Conservation (phyloP, 2,888 invertebrate species). For the Leptinotarsa peninsularis region DNA sequence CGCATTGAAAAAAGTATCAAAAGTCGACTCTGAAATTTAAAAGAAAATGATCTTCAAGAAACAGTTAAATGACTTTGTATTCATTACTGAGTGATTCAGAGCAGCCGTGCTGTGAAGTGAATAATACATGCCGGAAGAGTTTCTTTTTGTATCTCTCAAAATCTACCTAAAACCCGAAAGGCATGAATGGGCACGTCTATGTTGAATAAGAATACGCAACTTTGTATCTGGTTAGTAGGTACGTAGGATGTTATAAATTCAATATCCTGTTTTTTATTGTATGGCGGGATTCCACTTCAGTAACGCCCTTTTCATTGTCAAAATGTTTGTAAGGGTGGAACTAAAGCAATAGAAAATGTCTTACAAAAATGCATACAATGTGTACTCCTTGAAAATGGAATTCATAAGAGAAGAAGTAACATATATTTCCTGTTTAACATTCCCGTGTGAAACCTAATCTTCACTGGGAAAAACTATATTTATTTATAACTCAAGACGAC, state of each 20-base stretch:
- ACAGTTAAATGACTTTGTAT: too few species aligned
- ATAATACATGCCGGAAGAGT: constrained; percentile 4
- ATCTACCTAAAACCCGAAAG: background rate
- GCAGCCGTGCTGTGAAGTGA: background rate
- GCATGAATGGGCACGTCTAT: constrained; percentile 1
- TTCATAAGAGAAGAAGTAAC: too few species aligned
- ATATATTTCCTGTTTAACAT: too few species aligned
- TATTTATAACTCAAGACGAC: too few species aligned
- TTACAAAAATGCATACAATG: background rate
- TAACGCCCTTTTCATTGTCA: background rate
- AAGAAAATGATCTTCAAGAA: too few species aligned
- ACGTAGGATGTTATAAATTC: constrained; percentile 4
- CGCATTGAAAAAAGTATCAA: too few species aligned
- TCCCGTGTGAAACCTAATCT: too few species aligned
- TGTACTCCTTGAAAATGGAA: background rate
- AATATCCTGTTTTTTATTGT: constrained; percentile 19
- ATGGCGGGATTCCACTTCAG: background rate
- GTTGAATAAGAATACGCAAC: constrained; percentile 8
- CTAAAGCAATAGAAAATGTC: background rate
- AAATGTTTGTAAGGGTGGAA: background rate
- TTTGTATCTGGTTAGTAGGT: constrained; percentile 2
- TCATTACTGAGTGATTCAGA: background rate
- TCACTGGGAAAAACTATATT: too few species aligned
- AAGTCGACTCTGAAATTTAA: too few species aligned
- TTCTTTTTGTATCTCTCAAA: background rate